These are phyloP conservation scores for Andinoacara biseriatus DNA, from an alignment of 2,113 vertebrate genomes.

Conservation along the genomic window DNA sequence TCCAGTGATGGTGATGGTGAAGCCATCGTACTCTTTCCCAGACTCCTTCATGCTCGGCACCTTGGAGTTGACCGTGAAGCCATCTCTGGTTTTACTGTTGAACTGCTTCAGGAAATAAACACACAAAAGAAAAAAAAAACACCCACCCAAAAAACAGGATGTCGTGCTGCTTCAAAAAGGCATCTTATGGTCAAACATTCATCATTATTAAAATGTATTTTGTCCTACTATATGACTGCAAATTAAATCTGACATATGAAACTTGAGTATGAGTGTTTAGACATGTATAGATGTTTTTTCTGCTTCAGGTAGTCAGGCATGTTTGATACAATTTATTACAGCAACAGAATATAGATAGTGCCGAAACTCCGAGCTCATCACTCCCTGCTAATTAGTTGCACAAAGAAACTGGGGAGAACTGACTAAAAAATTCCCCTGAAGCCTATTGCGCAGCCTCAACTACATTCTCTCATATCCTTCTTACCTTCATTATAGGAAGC, in stretches of 20 bases:
- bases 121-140: constrained; percentile 10
- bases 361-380: neutral
- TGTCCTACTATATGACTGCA: neutral
- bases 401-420: neutral
- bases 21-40: constrained; percentile 94
- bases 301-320: neutral
- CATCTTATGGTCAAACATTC: neutral
- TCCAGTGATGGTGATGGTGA: constrained; percentile 97
- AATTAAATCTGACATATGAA: neutral
- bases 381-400: too few species aligned
- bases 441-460: neutral
- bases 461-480: neutral
- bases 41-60: constrained; percentile 93
- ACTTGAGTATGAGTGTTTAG: neutral
- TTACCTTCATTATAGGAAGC: constrained; percentile 99
- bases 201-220: neutral
- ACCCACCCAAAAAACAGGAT: neutral
- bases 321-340: neutral
- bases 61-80: constrained; percentile 98
- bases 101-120: constrained; percentile 90
- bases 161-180: neutral
- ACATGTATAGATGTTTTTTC: neutral
- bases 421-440: neutral
- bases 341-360: neutral
- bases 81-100: constrained; percentile 98